Conservation (phyloP, 2,113 vertebrate genomes). For the Alouatta palliata region DNA sequence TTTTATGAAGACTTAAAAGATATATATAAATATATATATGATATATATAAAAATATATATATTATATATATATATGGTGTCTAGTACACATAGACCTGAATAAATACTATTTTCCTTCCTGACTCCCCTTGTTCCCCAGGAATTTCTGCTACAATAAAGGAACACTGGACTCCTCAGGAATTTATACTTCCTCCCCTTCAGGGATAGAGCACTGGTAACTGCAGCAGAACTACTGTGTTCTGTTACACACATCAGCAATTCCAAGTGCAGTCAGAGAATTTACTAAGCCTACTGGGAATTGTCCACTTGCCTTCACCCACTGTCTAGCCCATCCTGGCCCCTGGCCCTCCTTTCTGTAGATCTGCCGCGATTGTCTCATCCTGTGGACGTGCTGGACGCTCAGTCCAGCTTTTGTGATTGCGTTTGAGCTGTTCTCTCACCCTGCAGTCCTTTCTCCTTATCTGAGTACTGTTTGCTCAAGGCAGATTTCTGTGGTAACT, state of each 20-base stretch:
- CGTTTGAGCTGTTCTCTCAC: neutral
- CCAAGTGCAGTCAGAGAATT: neutral
- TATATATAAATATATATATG: neutral
- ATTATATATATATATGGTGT: neutral
- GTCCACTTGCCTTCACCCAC: neutral
- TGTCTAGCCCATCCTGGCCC: neutral
- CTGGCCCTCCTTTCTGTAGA: too few species aligned
- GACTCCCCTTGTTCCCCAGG: neutral
- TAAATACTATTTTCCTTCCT: neutral
- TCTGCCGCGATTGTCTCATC: neutral
- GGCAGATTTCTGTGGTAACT: neutral
- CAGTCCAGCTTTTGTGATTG: neutral
- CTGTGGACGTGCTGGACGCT: neutral
- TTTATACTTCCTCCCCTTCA: neutral
- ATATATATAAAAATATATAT: neutral
- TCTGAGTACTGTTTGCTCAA: neutral
- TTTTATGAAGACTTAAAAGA: neutral
- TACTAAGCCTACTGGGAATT: neutral
- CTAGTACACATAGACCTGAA: neutral
- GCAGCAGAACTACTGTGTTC: neutral
- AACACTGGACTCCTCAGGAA: neutral
- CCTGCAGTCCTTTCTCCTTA: neutral
- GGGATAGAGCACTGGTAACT: neutral
- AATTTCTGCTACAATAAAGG: neutral
- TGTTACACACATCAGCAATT: neutral